Percentiles rank a stretch among this genome's conserved stretches.
Evolutionary conservation across 30 jellyfish, hydroid and myxozoan genomes (phyloP).

Genomic region (Aurelia aurita complex sp. Pacific): DNA sequence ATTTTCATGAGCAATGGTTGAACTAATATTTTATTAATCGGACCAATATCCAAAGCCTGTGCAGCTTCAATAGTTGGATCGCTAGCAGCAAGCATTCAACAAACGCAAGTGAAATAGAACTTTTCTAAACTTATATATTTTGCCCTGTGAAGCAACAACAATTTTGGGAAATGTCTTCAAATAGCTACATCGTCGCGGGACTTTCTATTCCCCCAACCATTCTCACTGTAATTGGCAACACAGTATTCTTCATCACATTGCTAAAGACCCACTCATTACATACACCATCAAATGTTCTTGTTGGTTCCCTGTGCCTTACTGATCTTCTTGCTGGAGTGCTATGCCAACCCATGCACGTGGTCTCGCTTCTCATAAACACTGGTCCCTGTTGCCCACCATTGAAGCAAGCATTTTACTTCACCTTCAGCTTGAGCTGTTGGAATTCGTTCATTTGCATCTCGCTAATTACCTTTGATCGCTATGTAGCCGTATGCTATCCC

Average conservation of each 20-base stretch:
- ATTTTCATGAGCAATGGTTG: no score
- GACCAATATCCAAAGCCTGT: no score
- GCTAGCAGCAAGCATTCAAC: no score
- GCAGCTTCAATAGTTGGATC: no score
- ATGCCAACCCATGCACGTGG: slow-evolving; percentile 8
- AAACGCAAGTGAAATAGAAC: no score
- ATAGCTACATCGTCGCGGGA: no score
- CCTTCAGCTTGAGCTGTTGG: slow-evolving; percentile 2
- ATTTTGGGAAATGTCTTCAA: no score
- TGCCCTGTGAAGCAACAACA: no score
- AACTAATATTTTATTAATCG: no score
- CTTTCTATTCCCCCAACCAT: no score
- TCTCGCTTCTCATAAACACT: neutral
- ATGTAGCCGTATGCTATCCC: slow-evolving; percentile 1
- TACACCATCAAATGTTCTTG: slow-evolving; percentile 17
- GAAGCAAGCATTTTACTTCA: slow-evolving; percentile 1
- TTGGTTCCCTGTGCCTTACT: slow-evolving; percentile 10
- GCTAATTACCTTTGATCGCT: slow-evolving; percentile 13
- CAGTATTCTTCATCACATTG: slow-evolving; percentile 9
- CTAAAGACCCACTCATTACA: neutral
- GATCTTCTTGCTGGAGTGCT: slow-evolving; percentile 10
- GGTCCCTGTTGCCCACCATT: slow-evolving; percentile 4
- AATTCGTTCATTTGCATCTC: slow-evolving; percentile 1
- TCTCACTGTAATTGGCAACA: slow-evolving; percentile 17
- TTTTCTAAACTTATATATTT: no score